phyloP scores from a whole-genome alignment of 2,888 invertebrate species.

The Eilema caniola region DNA sequence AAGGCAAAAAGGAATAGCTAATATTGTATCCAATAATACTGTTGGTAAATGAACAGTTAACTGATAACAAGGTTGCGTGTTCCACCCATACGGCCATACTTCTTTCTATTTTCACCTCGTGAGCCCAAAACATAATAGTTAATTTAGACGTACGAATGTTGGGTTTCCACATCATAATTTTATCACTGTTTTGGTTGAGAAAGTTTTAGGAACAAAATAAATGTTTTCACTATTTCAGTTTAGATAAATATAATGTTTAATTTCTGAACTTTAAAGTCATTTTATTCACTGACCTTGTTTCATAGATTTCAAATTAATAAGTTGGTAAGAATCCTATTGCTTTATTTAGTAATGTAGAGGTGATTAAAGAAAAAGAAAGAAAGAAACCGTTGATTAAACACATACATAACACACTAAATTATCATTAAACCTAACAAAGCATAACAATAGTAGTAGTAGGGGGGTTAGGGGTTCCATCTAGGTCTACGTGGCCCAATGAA shows the following conservation, averaged over 20 bases:
- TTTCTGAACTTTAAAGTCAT: too few relatives aligned
- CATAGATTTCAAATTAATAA: too few relatives aligned
- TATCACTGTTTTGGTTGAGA: neutral
- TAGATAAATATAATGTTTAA: neutral
- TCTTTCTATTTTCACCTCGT: conserved; percentile 53
- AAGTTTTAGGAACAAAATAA: neutral
- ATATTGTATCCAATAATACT: conserved; percentile 21
- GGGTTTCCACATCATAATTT: neutral
- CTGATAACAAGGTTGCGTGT: conserved; percentile 42
- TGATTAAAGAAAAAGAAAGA: too few relatives aligned
- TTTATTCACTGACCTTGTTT: too few relatives aligned
- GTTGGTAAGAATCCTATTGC: too few relatives aligned
- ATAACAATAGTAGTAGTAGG: too few relatives aligned
- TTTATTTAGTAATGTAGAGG: too few relatives aligned
- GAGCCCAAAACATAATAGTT: conserved; percentile 54
- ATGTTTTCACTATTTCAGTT: neutral
- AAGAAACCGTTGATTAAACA: too few relatives aligned
- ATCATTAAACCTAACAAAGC: too few relatives aligned
- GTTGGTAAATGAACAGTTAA: conserved; percentile 24
- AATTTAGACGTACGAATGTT: conserved; percentile 48
- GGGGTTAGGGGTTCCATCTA: too few relatives aligned
- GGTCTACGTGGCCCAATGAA: too few relatives aligned
- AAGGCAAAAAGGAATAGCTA: conserved; percentile 21
- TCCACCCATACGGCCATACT: conserved; percentile 22
- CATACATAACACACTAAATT: too few relatives aligned